Conservation (phyloP, 2,113 vertebrate genomes). For the Panurus biarmicus region DNA sequence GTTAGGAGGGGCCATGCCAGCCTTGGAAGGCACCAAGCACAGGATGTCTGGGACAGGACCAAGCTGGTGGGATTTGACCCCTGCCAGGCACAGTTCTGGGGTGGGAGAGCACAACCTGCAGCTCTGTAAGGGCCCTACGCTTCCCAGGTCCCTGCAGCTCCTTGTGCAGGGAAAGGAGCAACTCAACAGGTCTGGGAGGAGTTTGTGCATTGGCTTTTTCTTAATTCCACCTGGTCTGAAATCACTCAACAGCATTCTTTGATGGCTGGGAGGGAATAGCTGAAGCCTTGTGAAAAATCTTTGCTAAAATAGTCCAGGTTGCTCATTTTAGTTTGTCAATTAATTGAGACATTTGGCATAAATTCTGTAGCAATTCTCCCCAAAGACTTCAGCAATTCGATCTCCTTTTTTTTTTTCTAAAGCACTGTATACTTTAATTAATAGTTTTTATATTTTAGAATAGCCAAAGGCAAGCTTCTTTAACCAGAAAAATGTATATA, state of each 20-base stretch:
- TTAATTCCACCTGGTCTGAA: background rate
- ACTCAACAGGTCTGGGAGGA: background rate
- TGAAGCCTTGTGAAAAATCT: conserved; percentile 19
- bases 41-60: background rate
- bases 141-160: background rate
- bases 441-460: conserved; percentile 66
- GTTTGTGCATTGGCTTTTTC: background rate
- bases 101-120: background rate
- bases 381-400: conserved; percentile 41
- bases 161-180: background rate
- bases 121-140: accelerated
- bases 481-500: conserved; percentile 67
- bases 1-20: accelerated
- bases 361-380: conserved; percentile 55
- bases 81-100: background rate
- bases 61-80: background rate
- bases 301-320: conserved; percentile 30
- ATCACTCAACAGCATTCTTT: background rate
- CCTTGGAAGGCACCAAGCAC: background rate
- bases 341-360: conserved; percentile 58
- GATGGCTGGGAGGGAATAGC: background rate
- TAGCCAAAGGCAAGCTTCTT: conserved; percentile 58
- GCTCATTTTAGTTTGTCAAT: conserved; percentile 30
- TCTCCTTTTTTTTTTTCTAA: background rate
- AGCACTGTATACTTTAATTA: conserved; percentile 62